Percentiles rank a stretch among this genome's conserved stretches.
These are phyloP conservation scores for Notodonta dromedarius DNA, from an alignment of 2,888 invertebrate genomes.

Conservation along the genomic window DNA sequence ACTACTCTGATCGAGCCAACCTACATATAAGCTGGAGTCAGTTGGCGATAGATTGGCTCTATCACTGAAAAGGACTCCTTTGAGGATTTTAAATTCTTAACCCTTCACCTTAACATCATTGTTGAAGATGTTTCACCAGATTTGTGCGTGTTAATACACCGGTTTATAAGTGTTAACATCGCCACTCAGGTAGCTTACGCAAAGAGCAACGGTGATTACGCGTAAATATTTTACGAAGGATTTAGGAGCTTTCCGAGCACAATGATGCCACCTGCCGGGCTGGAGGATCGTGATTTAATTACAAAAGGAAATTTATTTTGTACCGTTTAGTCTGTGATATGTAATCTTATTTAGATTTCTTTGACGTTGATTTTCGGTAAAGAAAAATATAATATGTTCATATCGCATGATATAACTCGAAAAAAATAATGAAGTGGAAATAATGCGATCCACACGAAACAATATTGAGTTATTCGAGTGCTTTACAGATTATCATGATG, in stretches of 20 bases:
- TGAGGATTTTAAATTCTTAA: background rate
- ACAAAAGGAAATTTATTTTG: background rate
- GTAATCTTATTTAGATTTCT: background rate
- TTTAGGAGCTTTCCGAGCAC: slow-evolving; percentile 14
- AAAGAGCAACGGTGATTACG: slow-evolving; percentile 17
- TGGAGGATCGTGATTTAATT: background rate
- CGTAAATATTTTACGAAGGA: slow-evolving; percentile 38
- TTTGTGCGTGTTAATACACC: slow-evolving; percentile 27
- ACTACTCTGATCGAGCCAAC: too few species aligned
- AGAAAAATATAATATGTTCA: background rate
- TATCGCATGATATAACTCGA: background rate
- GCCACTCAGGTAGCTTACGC: slow-evolving; percentile 10
- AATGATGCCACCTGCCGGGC: background rate
- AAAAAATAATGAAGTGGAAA: background rate
- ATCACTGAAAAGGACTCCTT: background rate
- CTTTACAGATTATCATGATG: too few species aligned
- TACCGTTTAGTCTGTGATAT: background rate
- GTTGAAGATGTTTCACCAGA: slow-evolving; percentile 13
- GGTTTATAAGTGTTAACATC: slow-evolving; percentile 30
- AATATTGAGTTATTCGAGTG: background rate
- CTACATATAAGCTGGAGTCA: too few species aligned
- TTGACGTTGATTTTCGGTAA: background rate
- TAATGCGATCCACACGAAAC: background rate
- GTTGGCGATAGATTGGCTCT: too few species aligned
- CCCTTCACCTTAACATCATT: background rate